Base-by-base conservation (phyloP, 2,888 invertebrate species). In the Nemapogon koenigi region DNA sequence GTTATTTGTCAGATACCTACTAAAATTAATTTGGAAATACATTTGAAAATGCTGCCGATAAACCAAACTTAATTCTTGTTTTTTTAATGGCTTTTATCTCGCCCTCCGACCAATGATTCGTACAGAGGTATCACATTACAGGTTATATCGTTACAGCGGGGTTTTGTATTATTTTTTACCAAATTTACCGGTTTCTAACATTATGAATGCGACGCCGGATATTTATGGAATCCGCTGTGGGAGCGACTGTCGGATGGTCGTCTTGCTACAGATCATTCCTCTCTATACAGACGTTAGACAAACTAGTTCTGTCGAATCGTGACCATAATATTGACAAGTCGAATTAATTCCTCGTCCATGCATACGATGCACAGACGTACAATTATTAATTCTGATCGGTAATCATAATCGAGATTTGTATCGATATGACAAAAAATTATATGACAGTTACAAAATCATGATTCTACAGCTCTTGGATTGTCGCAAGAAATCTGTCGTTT, bases 71-170 rank as follows among this genome's bases (percentile, higher is more conserved):
- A 53, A 16, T 26, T 37, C 40, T 36, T 35, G 37, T 38, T 57
- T 56, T 60, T 56, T 56, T 61, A 65, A 59, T 59, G 56, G 62
- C 58, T 61, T 70, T 67, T 70, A 68, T 68, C 62, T 68, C 57
- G 60, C 64, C 68, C 62, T 62, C 63, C 61, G 61, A 64, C 65
- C 64, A 62, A 52, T 54, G 65, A 65, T 65, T 66, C 66, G 65
- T 70, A 65, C 65, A 57, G 62, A 57, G 60, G 58, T 68, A 70
- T 76, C 70, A 59, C 69, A 66, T 76, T 75, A 71, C 75, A 58
- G 53, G 62, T 65, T 69, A 69, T 70, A 66, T 73, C 62, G 67
- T 72, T 68, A 66, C 69, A 59, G 50, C 55, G 53, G 50, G 55
- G 52, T 50, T 50, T 63, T 62, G 56, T 53, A 51, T 47, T 41